Conservation (phyloP, 2,113 vertebrate species). For the Empidonax traillii region DNA sequence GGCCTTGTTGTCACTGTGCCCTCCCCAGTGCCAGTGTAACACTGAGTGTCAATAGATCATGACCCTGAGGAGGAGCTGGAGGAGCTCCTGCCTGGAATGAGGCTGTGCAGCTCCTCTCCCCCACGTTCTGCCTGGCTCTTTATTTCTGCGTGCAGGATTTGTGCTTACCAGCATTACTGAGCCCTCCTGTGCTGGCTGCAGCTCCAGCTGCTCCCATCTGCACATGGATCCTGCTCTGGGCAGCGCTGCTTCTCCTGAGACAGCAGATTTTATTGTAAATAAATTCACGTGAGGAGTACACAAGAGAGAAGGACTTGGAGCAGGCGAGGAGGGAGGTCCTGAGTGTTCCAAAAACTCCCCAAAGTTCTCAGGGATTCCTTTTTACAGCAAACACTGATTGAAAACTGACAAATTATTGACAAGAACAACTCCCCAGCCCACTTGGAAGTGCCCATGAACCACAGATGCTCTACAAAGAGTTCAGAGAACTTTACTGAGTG, state of each 20-base stretch:
- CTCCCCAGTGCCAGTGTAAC: neutral
- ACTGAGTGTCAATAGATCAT: neutral
- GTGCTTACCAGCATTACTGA: neutral
- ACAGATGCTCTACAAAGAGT: neutral
- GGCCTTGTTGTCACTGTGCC: neutral
- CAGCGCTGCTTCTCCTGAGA: neutral
- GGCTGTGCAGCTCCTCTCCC: neutral
- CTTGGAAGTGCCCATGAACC: neutral
- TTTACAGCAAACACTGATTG: neutral
- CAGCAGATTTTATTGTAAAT: neutral
- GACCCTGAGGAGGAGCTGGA: neutral
- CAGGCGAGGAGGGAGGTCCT: neutral
- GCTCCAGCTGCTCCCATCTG: conserved; percentile 54
- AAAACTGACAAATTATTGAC: neutral
- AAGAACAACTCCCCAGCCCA: neutral
- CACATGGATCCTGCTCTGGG: neutral
- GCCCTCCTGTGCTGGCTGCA: neutral
- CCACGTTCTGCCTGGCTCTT: neutral
- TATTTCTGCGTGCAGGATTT: neutral
- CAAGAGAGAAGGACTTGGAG: neutral
- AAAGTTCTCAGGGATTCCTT: neutral
- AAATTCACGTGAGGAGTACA: neutral
- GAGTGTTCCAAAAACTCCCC: neutral
- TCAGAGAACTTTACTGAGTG: neutral
- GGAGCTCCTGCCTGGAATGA: neutral